phyloP scores from a whole-genome alignment of 2,113 vertebrate species.

The Tenebrosternarchus preto region DNA sequence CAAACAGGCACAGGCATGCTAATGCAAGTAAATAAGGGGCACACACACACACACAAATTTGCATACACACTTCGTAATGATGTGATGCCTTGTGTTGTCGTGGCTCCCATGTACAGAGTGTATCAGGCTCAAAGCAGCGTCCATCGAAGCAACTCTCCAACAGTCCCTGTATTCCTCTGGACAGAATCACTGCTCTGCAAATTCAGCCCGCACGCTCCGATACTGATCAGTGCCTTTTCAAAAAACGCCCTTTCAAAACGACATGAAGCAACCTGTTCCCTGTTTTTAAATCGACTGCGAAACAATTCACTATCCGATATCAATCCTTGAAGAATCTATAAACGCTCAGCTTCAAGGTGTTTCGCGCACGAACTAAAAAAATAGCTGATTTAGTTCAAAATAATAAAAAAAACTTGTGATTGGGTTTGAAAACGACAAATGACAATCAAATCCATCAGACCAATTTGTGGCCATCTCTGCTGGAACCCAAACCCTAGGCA shows the following conservation, averaged over 20 bases:
- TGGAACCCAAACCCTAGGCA: neutral
- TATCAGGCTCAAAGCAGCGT: too few relatives aligned
- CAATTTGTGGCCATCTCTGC: neutral
- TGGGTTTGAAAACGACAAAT: conserved; percentile 6
- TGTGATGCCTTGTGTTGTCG: neutral
- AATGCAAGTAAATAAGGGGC: conserved; percentile 54
- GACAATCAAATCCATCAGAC: conserved; percentile 39
- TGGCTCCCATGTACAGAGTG: too few relatives aligned
- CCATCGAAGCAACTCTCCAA: too few relatives aligned
- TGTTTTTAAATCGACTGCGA: conserved; percentile 29
- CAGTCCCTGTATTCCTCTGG: neutral
- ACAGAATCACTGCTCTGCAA: neutral
- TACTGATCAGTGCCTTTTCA: conserved; percentile 30
- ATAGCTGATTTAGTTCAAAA: neutral
- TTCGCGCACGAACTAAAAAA: neutral
- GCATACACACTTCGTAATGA: neutral
- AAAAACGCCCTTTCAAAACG: conserved; percentile 31
- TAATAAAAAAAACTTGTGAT: neutral
- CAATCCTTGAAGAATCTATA: conserved; percentile 4
- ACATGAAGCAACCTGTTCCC: conserved; percentile 17
- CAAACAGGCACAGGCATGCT: neutral
- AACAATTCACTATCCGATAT: conserved; percentile 12
- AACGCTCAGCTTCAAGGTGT: conserved; percentile 9
- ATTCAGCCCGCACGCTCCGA: neutral
- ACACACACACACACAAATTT: conserved; percentile 1